These are phyloP conservation scores for Phocides pigmalion DNA, from an alignment of 1,140 invertebrate genomes.

Conservation along the genomic window DNA sequence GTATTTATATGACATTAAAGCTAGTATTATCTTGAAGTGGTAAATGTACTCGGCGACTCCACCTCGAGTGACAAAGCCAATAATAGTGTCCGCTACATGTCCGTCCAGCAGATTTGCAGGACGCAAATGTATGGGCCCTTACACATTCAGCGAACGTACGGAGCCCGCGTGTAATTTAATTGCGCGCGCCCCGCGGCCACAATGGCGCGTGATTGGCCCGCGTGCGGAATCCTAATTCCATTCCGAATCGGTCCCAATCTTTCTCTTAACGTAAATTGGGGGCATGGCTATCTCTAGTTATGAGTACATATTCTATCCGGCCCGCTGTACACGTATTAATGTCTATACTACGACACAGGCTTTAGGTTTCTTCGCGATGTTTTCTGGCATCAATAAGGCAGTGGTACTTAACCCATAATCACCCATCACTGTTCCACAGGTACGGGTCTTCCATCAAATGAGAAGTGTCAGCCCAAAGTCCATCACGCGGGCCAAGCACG, in stretches of 20 bases:
- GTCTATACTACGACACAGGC: too few species aligned
- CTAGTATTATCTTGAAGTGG: too few species aligned
- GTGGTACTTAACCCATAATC: too few species aligned
- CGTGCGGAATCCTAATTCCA: slow-evolving; percentile 52
- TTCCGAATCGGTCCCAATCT: slow-evolving; percentile 37
- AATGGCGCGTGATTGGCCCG: slow-evolving; percentile 60
- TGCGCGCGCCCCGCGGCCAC: slow-evolving; percentile 44
- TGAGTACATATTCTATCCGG: background rate
- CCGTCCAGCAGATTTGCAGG: background rate
- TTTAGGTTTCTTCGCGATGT: too few species aligned
- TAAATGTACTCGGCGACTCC: too few species aligned
- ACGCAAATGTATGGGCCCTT: slow-evolving; percentile 18
- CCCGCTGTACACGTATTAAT: background rate
- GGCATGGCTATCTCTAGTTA: background rate
- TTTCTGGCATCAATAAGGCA: too few species aligned
- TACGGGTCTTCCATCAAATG: too few species aligned
- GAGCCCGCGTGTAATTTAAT: slow-evolving; percentile 57
- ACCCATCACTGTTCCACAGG: too few species aligned
- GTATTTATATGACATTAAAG: too few species aligned
- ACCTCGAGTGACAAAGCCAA: too few species aligned
- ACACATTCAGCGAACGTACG: slow-evolving; percentile 49
- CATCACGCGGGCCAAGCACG: too few species aligned
- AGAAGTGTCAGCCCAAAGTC: too few species aligned
- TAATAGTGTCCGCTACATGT: background rate
- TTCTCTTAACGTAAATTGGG: slow-evolving; percentile 32